Conservation (phyloP, 2,888 invertebrate genomes). For the Diaphora mendica region DNA sequence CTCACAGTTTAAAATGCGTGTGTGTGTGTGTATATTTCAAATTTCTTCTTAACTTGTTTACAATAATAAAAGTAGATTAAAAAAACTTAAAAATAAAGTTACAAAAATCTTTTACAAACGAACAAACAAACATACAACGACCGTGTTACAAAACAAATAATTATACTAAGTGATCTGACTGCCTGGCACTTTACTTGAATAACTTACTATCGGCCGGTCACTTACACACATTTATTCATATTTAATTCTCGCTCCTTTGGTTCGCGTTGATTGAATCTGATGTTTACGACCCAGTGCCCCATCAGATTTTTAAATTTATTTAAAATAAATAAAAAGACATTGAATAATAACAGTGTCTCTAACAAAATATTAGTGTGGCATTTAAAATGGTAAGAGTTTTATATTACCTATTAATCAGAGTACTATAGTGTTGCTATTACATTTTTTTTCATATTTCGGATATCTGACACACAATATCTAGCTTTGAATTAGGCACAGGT, state of each 20-base stretch:
- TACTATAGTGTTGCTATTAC: not conserved
- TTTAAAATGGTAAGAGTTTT: constrained; percentile 20
- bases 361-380: constrained; percentile 25
- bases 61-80: too few relatives aligned
- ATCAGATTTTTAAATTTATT: constrained; percentile 40
- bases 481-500: too few relatives aligned
- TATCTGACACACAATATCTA: too few relatives aligned
- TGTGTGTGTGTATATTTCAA: too few relatives aligned
- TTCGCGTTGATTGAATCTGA: constrained; percentile 59
- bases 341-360: constrained; percentile 28
- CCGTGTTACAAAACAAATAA: not conserved
- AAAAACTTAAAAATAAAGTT: not conserved
- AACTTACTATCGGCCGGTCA: constrained; percentile 50
- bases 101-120: too few relatives aligned
- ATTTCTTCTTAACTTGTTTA: too few relatives aligned
- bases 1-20: too few relatives aligned
- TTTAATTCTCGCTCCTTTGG: constrained; percentile 52
- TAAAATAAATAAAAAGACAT: constrained; percentile 37
- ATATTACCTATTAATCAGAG: too few relatives aligned
- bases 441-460: not conserved
- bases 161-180: constrained; percentile 13
- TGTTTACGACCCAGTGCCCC: constrained; percentile 35
- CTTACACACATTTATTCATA: constrained; percentile 40
- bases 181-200: constrained; percentile 26
- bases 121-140: too few relatives aligned